Evolutionary conservation across 92 coral and sea anemone genomes (phyloP), one percentile per base, ranked within the genome.

Genomic region (Galaxea fascicularis): DNA sequence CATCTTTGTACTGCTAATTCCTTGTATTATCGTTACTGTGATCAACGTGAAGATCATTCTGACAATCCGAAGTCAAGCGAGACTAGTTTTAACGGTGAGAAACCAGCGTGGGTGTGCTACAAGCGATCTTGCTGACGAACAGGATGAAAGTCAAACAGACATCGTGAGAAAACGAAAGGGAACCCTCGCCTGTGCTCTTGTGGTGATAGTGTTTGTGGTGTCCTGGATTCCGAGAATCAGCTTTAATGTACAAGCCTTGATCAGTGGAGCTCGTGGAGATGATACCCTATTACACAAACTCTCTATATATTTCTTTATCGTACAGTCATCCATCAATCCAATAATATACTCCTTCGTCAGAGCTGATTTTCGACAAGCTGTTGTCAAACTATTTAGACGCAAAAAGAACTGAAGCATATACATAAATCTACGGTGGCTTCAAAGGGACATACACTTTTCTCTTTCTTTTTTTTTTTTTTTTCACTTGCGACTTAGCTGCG

Each of bases 301-400:
- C 27, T 86, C 95, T n/a, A 69, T 92, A 28, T 79, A 87, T 25
- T 87, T 90, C 72, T 67, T 92, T 12, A 68, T 84, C 8, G 57
- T 90, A 58, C 95, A 93, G 69, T 90, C 92, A 13, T 83, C 93
- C 10, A 73, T 90, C 10, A 93, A 93, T 35, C 93, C 95, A 0
- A 44, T 93, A 17, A 87, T 93, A 21, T 93, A 93, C 53, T 93
- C 93, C 9, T 87, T 93, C 44, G 80, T 86, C 65, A 70, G 95
- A 52, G 65, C 72, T 4, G 95, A 93, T 16, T 86, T 93, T 71
- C 86, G 95, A n/a, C 86, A 85, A 14, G 93, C 93, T 27, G 90
- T 87, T 3, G 15, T 46, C 0, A 78, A 66, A 35, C 24, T 92
- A 71, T 49, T 93, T 57, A 41, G 77, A 35, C 49, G 65, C 41